These are phyloP conservation scores for Trachelus troglodyta DNA, from an alignment of 2,888 invertebrate species.

Conservation along the genomic window DNA sequence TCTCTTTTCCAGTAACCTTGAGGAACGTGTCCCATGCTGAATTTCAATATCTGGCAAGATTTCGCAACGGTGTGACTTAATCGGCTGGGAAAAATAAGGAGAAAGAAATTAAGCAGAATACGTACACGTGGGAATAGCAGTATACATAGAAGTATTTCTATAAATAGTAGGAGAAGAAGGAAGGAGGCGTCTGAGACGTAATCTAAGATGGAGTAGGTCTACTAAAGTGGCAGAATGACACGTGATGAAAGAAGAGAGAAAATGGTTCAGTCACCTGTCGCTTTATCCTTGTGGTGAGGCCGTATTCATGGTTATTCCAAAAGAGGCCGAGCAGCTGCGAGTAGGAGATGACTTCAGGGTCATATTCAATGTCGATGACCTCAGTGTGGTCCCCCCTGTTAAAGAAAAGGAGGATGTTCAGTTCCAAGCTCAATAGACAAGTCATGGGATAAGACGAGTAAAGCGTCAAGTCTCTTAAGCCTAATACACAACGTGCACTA, in stretches of 20 bases:
- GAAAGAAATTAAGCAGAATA: not conserved
- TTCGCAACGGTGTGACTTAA: not conserved
- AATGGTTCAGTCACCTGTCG: constrained; percentile 73
- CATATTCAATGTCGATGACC: constrained; percentile 91
- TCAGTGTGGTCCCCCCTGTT: constrained; percentile 93
- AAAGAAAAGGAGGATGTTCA: constrained; percentile 3
- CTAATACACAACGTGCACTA: not conserved
- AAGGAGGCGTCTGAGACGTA: not conserved
- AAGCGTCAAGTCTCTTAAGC: not conserved
- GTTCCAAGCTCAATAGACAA: not conserved
- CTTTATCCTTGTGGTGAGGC: constrained; percentile 81
- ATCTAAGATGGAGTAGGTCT: not conserved
- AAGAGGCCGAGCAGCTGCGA: constrained; percentile 83
- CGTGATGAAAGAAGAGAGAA: not conserved
- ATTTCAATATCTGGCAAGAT: not conserved
- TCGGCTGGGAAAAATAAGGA: not conserved
- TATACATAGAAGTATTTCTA: too few species aligned
- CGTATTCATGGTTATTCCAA: constrained; percentile 95
- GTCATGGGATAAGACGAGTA: not conserved
- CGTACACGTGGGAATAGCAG: not conserved
- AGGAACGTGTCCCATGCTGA: too few species aligned
- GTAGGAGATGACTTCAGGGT: constrained; percentile 82
- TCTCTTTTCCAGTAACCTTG: too few species aligned
- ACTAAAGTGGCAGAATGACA: not conserved
- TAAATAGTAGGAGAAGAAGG: too few species aligned